Base-by-base conservation (phyloP, 2,113 vertebrate species). In the Leuciscus idus region DNA sequence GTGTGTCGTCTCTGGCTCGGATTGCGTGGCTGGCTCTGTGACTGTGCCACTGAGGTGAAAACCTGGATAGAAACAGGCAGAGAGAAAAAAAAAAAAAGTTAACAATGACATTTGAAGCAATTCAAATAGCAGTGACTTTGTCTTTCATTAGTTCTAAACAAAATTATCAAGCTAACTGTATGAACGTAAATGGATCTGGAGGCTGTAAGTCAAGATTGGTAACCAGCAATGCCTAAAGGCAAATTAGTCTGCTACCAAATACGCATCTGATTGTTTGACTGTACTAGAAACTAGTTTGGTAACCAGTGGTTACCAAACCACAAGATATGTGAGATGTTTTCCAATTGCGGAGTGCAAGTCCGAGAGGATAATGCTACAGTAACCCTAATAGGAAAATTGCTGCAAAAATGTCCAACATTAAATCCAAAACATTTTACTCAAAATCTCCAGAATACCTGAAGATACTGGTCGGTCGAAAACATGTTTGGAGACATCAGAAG, bases 41-140 rank as follows among this genome's bases (percentile, higher is more conserved):
- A 99, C 98, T 0, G 98, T 99, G 87, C 98, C 98, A 0, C 98
- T 99, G 90, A 99, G 97, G 90, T 99, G 98, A 92, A 99, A 99
- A 43, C 98, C 98, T 94, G 11, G 30, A 82, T 73, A 39, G 15
- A 86, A 50, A 89, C 12, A 85, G 28, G 10, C 1, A 81, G 48
- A 68, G 52, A 80, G 48, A 59, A 26, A 81, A 26, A 26, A 1
- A 1, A 26, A 26, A 43, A 33, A 68, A 21, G 39, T 61, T 30
- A 19, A 66, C n/a, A 33, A 68, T 55, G 39, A 28, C 13, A 57
- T 57, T 6, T 68, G 4, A 50, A 17, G 21, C 13, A 23, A 23
- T 30, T 68, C 13, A 17, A 55, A 50, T 36, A 30, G 33, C 19
- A 28, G 15, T 46, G 10, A 43, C 33, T 46, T 12, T 57, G 7